These are phyloP conservation scores for Apodemus agrarius DNA, from an alignment of 2,797 vertebrate genomes.

Conservation along the genomic window DNA sequence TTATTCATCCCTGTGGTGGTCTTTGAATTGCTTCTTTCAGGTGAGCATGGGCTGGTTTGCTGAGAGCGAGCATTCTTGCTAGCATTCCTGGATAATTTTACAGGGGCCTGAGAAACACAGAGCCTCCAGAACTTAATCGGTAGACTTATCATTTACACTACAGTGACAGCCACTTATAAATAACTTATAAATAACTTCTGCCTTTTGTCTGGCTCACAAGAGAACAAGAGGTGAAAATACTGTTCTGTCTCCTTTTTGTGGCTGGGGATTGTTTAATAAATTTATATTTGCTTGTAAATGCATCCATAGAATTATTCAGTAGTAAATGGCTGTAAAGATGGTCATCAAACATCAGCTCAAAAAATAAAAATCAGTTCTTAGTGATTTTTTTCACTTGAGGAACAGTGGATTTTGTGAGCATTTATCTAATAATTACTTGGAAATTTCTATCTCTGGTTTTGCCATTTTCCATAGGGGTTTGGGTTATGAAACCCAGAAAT, in stretches of 20 bases:
- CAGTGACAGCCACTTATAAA: neutral
- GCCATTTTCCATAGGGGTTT: constrained; percentile 39
- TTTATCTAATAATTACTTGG: constrained; percentile 54
- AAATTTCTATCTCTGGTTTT: constrained; percentile 54
- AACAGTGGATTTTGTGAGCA: neutral
- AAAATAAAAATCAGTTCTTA: constrained; percentile 34
- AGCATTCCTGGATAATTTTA: neutral
- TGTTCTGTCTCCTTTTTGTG: neutral
- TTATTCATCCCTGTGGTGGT: neutral
- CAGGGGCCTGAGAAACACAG: neutral
- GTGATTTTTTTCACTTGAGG: constrained; percentile 47
- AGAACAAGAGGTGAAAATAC: neutral
- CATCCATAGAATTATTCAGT: neutral
- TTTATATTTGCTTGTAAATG: neutral
- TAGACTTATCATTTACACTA: neutral
- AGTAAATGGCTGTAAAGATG: neutral
- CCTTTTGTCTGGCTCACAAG: constrained; percentile 30
- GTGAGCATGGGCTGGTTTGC: neutral
- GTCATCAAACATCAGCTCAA: neutral
- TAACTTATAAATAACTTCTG: neutral
- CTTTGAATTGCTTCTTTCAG: constrained; percentile 8
- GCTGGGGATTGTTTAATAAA: neutral
- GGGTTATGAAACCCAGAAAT: constrained; percentile 45
- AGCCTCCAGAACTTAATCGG: neutral
- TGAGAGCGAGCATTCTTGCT: neutral